A percentile compares a stretch with the other conserved stretches of the same genome.
Evolutionary conservation across 1,140 invertebrate genomes (phyloP).

Genomic region (Scaptomyza graminum): DNA sequence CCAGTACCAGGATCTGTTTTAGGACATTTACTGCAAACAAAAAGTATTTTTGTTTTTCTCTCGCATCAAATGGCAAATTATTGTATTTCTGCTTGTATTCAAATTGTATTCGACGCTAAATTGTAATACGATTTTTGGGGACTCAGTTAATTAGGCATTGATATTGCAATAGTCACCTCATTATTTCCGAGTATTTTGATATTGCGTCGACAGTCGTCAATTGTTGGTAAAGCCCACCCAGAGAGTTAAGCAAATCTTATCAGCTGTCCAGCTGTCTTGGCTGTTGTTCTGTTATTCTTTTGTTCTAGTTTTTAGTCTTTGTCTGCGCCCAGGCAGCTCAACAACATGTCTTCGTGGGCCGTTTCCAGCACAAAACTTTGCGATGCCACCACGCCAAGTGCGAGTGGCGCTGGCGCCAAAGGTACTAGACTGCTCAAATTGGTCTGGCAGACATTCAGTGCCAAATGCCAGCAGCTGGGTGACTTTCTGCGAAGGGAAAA

Average conservation of each 20-base stretch:
- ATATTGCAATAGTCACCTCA: conserved; percentile 14
- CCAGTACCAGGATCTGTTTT: conserved; percentile 10
- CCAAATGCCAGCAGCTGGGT: conserved; percentile 52
- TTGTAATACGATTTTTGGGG: conserved; percentile 24
- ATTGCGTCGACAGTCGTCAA: conserved; percentile 23
- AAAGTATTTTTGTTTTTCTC: neutral
- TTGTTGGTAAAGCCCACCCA: conserved; percentile 4
- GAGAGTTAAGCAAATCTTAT: conserved; percentile 58
- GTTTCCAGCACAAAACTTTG: conserved; percentile 57
- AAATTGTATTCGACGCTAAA: conserved; percentile 16
- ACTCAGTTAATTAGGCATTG: conserved; percentile 37
- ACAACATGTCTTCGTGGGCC: conserved; percentile 65
- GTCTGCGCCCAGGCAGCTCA: conserved; percentile 27
- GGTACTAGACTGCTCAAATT: conserved; percentile 38
- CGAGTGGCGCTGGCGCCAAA: conserved; percentile 8
- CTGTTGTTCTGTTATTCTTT: conserved; percentile 2
- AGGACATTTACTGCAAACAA: conserved; percentile 6
- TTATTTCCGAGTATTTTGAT: conserved; percentile 2
- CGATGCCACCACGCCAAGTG: conserved; percentile 19
- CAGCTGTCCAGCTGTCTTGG: conserved; percentile 42
- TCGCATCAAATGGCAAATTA: conserved; percentile 13
- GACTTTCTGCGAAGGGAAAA: conserved; percentile 55
- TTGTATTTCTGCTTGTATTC: conserved; percentile 21
- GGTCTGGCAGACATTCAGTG: conserved; percentile 58
- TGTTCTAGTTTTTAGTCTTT: conserved; percentile 48